These are phyloP conservation scores for Cassiopea xamachana DNA, from an alignment of 30 jellyfish, hydroid and myxozoan species.

Conservation along the genomic window DNA sequence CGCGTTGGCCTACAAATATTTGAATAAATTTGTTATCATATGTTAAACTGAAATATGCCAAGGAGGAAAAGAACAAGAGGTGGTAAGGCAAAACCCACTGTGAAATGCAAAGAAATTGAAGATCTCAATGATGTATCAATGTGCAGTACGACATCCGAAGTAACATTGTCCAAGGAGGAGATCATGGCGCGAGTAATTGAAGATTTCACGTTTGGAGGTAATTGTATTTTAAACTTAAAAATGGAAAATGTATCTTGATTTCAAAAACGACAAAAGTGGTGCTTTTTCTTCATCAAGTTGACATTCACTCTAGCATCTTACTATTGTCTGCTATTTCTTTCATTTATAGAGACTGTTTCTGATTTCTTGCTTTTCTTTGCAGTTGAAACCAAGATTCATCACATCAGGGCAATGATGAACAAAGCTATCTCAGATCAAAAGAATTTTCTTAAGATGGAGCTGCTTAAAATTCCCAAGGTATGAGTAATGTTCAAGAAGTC, in stretches of 20 bases:
- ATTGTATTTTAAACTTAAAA: background rate
- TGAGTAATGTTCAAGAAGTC: background rate
- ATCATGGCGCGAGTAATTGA: slow-evolving; percentile 41
- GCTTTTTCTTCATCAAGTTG: too few relatives aligned
- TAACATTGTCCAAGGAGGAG: slow-evolving; percentile 50
- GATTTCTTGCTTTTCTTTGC: background rate
- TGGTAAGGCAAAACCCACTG: slow-evolving; percentile 51
- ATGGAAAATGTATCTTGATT: background rate
- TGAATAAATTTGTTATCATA: background rate
- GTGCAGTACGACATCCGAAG: slow-evolving; percentile 73
- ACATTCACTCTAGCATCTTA: too few relatives aligned
- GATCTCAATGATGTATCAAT: slow-evolving; percentile 66
- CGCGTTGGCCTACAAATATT: slow-evolving; percentile 9
- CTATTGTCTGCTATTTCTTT: too few relatives aligned
- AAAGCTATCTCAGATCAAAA: slow-evolving; percentile 51
- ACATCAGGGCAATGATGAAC: slow-evolving; percentile 47
- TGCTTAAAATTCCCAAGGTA: slow-evolving; percentile 65
- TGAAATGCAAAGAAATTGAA: slow-evolving; percentile 38
- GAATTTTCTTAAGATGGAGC: slow-evolving; percentile 63
- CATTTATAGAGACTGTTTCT: too few relatives aligned
- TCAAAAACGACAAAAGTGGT: too few relatives aligned
- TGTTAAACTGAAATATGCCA: slow-evolving; percentile 24
- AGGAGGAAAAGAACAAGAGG: slow-evolving; percentile 67
- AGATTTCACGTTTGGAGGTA: slow-evolving; percentile 30
- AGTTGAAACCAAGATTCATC: slow-evolving; percentile 36